A percentile compares a stretch with the other conserved stretches of the same genome.
Evolutionary conservation across 2,888 invertebrate species (phyloP).

Genomic region (Melinopterus prodromus): DNA sequence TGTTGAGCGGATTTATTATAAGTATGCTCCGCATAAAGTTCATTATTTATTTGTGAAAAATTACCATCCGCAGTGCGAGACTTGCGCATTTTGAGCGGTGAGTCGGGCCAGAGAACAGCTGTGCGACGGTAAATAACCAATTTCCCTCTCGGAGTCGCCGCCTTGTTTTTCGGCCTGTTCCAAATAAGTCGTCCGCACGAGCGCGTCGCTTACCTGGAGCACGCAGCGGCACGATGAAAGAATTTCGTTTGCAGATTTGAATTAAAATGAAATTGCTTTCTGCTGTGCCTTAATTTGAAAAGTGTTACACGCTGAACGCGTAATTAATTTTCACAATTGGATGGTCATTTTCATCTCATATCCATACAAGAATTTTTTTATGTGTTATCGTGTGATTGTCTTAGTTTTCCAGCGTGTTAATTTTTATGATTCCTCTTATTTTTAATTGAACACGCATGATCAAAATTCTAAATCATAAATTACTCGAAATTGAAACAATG

Average conservation of each 20-base stretch:
- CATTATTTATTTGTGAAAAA: conserved; percentile 4
- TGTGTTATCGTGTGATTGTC: too few species aligned
- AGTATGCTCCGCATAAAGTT: not conserved
- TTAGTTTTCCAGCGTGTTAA: too few species aligned
- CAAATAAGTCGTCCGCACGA: not conserved
- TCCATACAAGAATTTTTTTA: not conserved
- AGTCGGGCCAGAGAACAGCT: not conserved
- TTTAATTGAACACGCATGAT: too few species aligned
- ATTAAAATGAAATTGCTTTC: not conserved
- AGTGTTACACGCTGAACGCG: not conserved
- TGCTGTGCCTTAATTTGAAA: not conserved
- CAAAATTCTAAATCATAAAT: too few species aligned
- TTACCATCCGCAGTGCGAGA: not conserved
- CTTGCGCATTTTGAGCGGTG: not conserved
- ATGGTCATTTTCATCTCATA: not conserved
- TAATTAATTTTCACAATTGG: not conserved
- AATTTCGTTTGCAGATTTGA: not conserved
- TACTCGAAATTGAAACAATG: too few species aligned
- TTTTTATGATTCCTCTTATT: too few species aligned
- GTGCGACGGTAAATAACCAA: not conserved
- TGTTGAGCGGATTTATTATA: not conserved
- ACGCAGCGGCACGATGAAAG: not conserved
- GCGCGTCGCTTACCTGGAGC: not conserved
- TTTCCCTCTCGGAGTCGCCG: not conserved
- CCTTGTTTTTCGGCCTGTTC: too few species aligned